Base-by-base conservation (phyloP, 2,113 vertebrate species). In the Poeciliopsis occidentalis region DNA sequence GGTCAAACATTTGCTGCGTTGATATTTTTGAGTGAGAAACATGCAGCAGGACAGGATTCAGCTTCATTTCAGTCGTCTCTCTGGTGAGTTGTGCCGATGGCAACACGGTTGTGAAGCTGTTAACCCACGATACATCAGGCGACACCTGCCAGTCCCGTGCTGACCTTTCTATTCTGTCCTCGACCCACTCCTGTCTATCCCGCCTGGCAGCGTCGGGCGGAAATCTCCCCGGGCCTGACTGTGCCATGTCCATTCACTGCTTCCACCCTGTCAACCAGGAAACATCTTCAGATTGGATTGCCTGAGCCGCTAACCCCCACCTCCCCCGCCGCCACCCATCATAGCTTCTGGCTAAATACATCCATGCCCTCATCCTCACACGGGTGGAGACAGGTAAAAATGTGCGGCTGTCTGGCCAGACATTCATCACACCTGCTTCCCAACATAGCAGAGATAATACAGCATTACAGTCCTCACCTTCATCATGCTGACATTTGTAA, bases 401-500 rank as follows among this genome's bases (percentile, higher is more conserved):
- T 79, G 80, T 67, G 63, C 69, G 82, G 71, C 79, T 75, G 67
- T 67, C 77, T 75, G 29, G 64, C 51, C 51, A 73, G 79, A 85
- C 87, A 89, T 89, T 85, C 71, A 88, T 93, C 91, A 89, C 86
- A 71, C 73, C 83, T 80, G 82, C 67, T 75, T 80, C 81, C 68
- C 80, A 85, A 83, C 72, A 79, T 67, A 75, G 77, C 82, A 78
- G 72, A 78, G 85, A 91, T 86, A 88, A 89, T 89, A 76, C 80
- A 81, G 83, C 66, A 85, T 85, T 88, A 85, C 82, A 83, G 73
- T 86, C 85, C 85, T 87, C 84, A 79, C 91, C 89, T 85, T 89
- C 91, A 90, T 93, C 88, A 87, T 67, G 71, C 70, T 86, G 91
- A 92, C 89, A 84, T 89, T 88, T 83, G 81, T 80, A 85, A 84